phyloP scores from a whole-genome alignment of 2,888 invertebrate genomes.

The Enchytraeus crypticus region DNA sequence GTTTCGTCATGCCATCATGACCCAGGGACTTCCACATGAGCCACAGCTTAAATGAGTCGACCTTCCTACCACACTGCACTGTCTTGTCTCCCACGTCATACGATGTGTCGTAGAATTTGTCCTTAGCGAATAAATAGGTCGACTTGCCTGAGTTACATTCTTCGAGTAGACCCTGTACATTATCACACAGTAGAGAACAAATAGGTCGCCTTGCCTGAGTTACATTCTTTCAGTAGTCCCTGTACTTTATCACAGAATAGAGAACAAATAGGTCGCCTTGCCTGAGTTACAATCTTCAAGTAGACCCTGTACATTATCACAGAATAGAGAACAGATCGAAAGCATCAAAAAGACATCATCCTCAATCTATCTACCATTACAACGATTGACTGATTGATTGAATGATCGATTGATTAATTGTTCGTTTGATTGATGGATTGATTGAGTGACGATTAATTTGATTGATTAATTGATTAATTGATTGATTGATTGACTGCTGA shows the following conservation, averaged over 20 bases:
- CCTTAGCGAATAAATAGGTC: conserved; percentile 6
- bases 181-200: too few species aligned
- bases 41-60: conserved; percentile 6
- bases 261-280: conserved; percentile 6
- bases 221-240: background rate
- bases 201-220: conserved; percentile 1
- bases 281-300: background rate
- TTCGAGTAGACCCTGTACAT: conserved; percentile 2
- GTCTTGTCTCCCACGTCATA: conserved; percentile 12
- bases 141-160: background rate
- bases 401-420: too few species aligned
- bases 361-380: too few species aligned
- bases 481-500: too few species aligned
- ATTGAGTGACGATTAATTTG: too few species aligned
- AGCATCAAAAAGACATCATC: too few species aligned
- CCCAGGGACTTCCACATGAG: conserved; percentile 11
- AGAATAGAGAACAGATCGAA: conserved; percentile 8
- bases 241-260: too few species aligned
- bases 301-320: conserved; percentile 3
- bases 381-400: too few species aligned
- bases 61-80: conserved; percentile 16
- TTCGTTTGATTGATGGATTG: too few species aligned
- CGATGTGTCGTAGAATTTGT: conserved; percentile 9
- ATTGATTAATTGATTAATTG: too few species aligned
- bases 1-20: conserved; percentile 3